Conservation (phyloP, 2,888 invertebrate species). For the Phyllotreta striolata region DNA sequence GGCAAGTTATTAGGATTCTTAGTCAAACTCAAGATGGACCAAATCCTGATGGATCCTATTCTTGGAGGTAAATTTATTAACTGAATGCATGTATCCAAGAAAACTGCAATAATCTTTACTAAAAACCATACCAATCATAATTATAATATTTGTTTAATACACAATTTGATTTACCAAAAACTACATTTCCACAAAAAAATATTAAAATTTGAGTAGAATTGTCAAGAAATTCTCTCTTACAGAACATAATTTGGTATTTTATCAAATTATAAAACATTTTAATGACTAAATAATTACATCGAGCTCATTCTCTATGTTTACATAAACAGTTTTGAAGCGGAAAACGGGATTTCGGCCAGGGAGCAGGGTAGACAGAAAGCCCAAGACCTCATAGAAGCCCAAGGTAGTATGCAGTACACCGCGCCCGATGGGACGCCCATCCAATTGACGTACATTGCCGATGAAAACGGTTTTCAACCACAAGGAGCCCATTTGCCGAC, state of each 20-base stretch:
- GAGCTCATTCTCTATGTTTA: too few species aligned
- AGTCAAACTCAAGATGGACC: slow-evolving; percentile 58
- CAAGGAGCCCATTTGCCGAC: slow-evolving; percentile 65
- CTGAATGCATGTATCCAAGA: background rate
- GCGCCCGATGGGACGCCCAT: slow-evolving; percentile 68
- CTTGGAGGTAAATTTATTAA: slow-evolving; percentile 43
- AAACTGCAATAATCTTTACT: too few species aligned
- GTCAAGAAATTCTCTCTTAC: too few species aligned
- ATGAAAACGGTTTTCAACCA: slow-evolving; percentile 69
- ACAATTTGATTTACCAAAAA: too few species aligned
- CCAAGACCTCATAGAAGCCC: slow-evolving; percentile 62
- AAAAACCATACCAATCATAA: too few species aligned
- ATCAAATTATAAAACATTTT: background rate
- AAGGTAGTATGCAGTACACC: slow-evolving; percentile 66
- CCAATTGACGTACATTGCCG: slow-evolving; percentile 62
- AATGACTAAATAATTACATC: too few species aligned
- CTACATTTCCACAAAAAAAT: too few species aligned
- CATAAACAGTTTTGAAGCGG: slow-evolving; percentile 59
- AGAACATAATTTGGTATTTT: too few species aligned
- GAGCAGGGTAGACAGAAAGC: slow-evolving; percentile 60
- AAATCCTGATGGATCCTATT: slow-evolving; percentile 63
- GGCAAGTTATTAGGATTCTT: slow-evolving; percentile 44
- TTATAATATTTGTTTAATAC: too few species aligned
- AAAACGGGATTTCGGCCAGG: slow-evolving; percentile 62
- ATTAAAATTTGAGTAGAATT: too few species aligned